Conservation (phyloP, 2,113 vertebrate species). For the Physeter macrocephalus region DNA sequence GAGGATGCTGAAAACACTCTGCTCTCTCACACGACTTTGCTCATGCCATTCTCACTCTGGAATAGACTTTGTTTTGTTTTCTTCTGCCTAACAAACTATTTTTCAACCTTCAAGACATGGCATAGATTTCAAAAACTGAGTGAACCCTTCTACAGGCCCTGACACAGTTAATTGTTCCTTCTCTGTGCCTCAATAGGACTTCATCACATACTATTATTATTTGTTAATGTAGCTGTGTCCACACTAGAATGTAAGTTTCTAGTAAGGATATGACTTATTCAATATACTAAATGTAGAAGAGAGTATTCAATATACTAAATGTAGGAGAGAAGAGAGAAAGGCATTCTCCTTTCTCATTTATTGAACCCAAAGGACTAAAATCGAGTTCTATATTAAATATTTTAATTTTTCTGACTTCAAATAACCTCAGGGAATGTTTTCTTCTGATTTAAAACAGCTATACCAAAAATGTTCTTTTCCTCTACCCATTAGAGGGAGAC, state of each 20-base stretch:
- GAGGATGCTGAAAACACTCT: neutral
- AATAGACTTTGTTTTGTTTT: neutral
- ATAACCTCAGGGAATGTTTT: neutral
- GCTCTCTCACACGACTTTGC: neutral
- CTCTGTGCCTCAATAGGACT: neutral
- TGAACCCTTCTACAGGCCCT: neutral
- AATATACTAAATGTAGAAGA: neutral
- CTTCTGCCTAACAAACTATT: neutral
- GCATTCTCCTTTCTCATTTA: neutral
- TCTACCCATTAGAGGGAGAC: neutral
- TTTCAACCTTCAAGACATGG: neutral
- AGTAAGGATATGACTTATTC: neutral
- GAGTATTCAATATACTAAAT: neutral
- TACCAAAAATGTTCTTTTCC: neutral
- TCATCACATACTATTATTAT: neutral
- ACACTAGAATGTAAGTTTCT: neutral
- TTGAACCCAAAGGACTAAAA: neutral
- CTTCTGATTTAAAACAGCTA: neutral
- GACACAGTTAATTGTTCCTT: neutral
- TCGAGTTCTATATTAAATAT: neutral
- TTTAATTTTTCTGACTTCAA: neutral
- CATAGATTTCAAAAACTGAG: neutral
- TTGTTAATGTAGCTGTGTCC: neutral
- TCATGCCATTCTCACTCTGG: neutral
- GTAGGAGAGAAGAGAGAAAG: neutral